These are phyloP conservation scores for Perccottus glenii DNA, from an alignment of 2,113 vertebrate genomes.

Conservation along the genomic window DNA sequence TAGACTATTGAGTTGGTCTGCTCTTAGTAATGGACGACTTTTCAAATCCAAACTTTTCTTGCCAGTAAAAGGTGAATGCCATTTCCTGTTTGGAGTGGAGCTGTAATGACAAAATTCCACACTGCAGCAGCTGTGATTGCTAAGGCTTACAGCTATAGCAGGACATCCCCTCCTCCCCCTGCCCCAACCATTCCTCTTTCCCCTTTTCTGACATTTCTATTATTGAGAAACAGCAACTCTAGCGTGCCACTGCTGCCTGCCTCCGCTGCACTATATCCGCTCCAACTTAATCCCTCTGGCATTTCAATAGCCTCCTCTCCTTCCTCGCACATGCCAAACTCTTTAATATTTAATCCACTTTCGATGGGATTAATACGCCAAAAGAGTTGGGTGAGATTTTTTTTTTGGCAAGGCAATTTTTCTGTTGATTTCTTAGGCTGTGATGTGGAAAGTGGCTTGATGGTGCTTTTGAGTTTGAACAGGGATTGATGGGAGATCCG, in stretches of 20 bases:
- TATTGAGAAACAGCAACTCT: slow-evolving; percentile 71
- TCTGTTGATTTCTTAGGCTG: slow-evolving; percentile 40
- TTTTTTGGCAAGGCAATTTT: slow-evolving; percentile 47
- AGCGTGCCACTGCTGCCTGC: slow-evolving; percentile 41
- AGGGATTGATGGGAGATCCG: slow-evolving; percentile 67
- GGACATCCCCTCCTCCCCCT: slow-evolving; percentile 25
- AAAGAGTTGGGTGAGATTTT: slow-evolving; percentile 45
- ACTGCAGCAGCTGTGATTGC: slow-evolving; percentile 69
- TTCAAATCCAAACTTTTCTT: slow-evolving; percentile 18
- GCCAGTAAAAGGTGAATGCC: slow-evolving; percentile 58
- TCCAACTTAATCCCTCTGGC: slow-evolving; percentile 73
- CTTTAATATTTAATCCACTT: slow-evolving; percentile 73
- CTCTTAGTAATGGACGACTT: not conserved
- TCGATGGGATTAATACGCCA: slow-evolving; percentile 58
- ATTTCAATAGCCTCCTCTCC: slow-evolving; percentile 65
- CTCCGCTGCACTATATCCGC: slow-evolving; percentile 55
- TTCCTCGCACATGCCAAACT: slow-evolving; percentile 55
- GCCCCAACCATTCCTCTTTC: slow-evolving; percentile 9
- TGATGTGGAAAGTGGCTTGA: slow-evolving; percentile 43
- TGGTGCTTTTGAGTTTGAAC: slow-evolving; percentile 64
- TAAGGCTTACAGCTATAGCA: slow-evolving; percentile 45
- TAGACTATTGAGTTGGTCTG: slow-evolving; percentile 26
- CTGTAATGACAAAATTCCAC: slow-evolving; percentile 66
- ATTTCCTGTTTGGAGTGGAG: slow-evolving; percentile 64
- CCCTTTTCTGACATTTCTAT: slow-evolving; percentile 71